Evolutionary conservation across 2,888 invertebrate genomes (phyloP), one percentile per base, ranked within the genome.

Genomic region (Smittia sp.): DNA sequence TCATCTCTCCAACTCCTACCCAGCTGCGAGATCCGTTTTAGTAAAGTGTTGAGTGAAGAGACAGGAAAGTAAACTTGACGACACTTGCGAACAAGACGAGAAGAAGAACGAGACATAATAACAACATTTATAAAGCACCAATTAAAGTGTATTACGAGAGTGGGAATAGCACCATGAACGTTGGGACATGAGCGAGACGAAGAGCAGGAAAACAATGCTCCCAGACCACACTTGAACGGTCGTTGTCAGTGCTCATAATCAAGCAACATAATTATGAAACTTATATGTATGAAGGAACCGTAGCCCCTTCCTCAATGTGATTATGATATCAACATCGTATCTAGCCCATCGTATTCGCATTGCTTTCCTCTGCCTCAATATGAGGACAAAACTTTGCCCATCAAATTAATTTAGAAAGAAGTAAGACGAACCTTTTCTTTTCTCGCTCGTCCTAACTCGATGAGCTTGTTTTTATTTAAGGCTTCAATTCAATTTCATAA

Each of bases 231-330:
- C 24, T 58, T 15, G 58, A 58, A 22, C 24, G 58, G 11, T 24
- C 22, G 58, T 58, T 58, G 20, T 18, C 24, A n/a, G 20, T 58
- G 52, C 11, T 22, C 15, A 22, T 58, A 58, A 58, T 58, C 58
- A 58, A 58, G 58, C 41, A 13, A 68, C 68, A 68, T 68, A 46
- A 68, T 68, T 68, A 68, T 68, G 68, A 68, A 68, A 68, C 41
- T 68, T 22, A 58, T 58, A 24, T 15, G 11, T 6, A 24, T 22
- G 39, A 39, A 39, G 11, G 7, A 7, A 7, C 39, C 39, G 39
- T 9, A 39, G 39, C 39, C 24, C 11, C 46, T 46, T n/a, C 4
- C 46, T 6, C 46, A 13, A 46, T 32, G 58, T 22, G 58, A 58
- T 58, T 58, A 58, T 58, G 58, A 58, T 58, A 58, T 58, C 24